phyloP scores from a whole-genome alignment of 1,140 invertebrate genomes.

The Drosophila repleta region DNA sequence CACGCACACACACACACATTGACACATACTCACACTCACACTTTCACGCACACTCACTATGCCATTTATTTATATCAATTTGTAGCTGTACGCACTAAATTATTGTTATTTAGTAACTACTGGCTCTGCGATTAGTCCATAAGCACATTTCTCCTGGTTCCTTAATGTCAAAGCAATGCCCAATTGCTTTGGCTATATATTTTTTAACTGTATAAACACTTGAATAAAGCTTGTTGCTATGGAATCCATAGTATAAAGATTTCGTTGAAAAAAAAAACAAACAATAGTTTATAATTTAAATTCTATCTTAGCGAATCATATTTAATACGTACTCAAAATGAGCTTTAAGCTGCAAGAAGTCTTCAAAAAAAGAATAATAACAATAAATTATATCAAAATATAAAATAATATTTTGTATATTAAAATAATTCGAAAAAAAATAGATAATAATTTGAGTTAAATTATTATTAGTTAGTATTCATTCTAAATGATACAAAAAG shows the following conservation, averaged over 20 bases:
- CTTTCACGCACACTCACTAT: slow-evolving; percentile 16
- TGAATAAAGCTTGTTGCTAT: slow-evolving; percentile 51
- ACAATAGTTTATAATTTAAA: too few species aligned
- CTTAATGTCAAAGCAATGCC: slow-evolving; percentile 45
- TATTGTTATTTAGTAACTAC: slow-evolving; percentile 46
- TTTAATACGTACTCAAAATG: neutral
- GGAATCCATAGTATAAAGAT: slow-evolving; percentile 36
- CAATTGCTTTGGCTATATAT: slow-evolving; percentile 41
- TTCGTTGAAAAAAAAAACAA: slow-evolving; percentile 21
- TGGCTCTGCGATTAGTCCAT: slow-evolving; percentile 14
- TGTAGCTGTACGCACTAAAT: slow-evolving; percentile 39
- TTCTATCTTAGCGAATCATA: too few species aligned
- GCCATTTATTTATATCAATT: slow-evolving; percentile 36
- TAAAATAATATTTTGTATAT: too few species aligned
- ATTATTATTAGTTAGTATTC: too few species aligned
- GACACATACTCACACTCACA: slow-evolving; percentile 14
- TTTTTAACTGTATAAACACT: slow-evolving; percentile 43
- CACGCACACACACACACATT: slow-evolving; percentile 5
- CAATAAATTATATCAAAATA: neutral
- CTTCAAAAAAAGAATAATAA: neutral
- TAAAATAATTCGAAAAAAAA: too few species aligned
- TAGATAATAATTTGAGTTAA: too few species aligned
- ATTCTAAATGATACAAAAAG: too few species aligned
- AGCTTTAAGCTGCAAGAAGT: too few species aligned
- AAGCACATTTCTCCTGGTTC: slow-evolving; percentile 62